Evolutionary conservation across 2,888 invertebrate genomes (phyloP).

Genomic region (Brachycybe producta): DNA sequence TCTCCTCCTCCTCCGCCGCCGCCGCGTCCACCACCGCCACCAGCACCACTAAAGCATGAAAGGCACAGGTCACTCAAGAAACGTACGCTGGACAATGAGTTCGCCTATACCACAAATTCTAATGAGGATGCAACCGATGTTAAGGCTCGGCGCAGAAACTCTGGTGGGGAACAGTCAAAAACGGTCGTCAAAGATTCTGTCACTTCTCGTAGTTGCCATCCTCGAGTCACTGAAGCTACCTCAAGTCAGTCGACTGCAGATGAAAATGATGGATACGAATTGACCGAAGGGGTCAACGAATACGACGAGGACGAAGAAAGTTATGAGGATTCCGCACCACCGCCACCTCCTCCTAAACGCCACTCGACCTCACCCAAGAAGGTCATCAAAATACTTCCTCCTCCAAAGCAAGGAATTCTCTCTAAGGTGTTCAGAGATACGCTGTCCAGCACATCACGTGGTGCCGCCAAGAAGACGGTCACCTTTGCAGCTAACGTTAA

Average conservation of each 20-base stretch:
- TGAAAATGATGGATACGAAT: background rate
- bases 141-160: no score
- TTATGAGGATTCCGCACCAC: slow-evolving; percentile 3
- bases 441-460: slow-evolving; percentile 2
- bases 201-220: no score
- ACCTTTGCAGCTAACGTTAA: slow-evolving; percentile 24
- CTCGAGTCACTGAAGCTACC: no score
- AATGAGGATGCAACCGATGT: no score
- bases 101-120: no score
- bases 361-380: slow-evolving; percentile 2
- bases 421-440: slow-evolving; percentile 21
- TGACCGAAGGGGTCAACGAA: background rate
- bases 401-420: slow-evolving; percentile 23
- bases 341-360: slow-evolving; percentile 10
- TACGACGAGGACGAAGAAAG: background rate
- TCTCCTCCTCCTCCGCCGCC: background rate
- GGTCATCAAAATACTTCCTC: slow-evolving; percentile 15
- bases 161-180: no score
- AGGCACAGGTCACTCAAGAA: no score
- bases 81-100: no score
- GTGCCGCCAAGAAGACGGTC: slow-evolving; percentile 22
- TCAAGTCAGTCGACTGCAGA: background rate
- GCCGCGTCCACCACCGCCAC: background rate
- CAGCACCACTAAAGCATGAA: background rate
- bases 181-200: no score